phyloP scores from a whole-genome alignment of 2,113 vertebrate species.

The Porphyrio hochstetteri region DNA sequence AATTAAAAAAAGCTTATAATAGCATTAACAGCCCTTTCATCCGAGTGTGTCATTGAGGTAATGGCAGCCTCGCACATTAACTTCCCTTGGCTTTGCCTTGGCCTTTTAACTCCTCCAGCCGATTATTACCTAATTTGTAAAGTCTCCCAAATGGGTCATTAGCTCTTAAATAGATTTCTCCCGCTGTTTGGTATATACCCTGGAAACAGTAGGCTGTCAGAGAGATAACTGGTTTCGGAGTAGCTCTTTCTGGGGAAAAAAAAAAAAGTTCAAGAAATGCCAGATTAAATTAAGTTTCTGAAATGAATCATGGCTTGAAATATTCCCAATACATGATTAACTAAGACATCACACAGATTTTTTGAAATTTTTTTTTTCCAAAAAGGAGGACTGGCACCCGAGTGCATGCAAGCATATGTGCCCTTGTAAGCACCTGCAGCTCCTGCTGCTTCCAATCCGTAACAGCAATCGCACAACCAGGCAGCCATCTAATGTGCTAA shows the following conservation, averaged over 20 bases:
- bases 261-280: neutral
- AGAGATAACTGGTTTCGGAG: neutral
- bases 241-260: neutral
- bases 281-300: slow-evolving; percentile 11
- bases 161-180: slow-evolving; percentile 31
- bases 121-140: slow-evolving; percentile 32
- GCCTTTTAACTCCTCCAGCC: slow-evolving; percentile 28
- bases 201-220: neutral
- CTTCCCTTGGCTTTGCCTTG: slow-evolving; percentile 21
- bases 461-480: neutral
- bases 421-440: neutral
- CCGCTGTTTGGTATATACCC: slow-evolving; percentile 12
- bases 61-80: slow-evolving; percentile 23
- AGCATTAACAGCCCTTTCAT: neutral
- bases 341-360: neutral
- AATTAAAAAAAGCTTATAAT: neutral
- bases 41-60: neutral
- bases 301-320: slow-evolving; percentile 33
- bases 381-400: neutral
- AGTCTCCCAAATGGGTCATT: slow-evolving; percentile 30
- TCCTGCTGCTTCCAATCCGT: neutral
- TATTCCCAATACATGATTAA: neutral
- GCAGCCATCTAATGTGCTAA: neutral
- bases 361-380: neutral
- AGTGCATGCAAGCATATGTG: neutral